phyloP scores from a whole-genome alignment of 2,888 invertebrate genomes.

The Tetramorium bicarinatum region DNA sequence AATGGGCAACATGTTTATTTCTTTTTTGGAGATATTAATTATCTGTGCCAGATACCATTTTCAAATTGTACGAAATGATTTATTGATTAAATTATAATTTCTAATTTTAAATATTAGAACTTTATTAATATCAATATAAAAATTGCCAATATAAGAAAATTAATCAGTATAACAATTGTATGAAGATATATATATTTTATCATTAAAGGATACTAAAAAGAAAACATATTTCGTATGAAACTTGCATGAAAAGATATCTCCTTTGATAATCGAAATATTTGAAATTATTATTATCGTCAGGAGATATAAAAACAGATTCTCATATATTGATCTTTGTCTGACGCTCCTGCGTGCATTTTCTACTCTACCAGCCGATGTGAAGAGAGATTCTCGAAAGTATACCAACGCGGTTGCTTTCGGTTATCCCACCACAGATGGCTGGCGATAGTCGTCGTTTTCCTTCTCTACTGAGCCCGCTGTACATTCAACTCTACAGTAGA shows the following conservation, averaged over 20 bases:
- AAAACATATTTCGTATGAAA: background rate
- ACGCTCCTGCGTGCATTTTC: background rate
- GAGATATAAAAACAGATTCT: constrained; percentile 5
- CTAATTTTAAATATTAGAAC: background rate
- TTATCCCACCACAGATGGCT: constrained; percentile 47
- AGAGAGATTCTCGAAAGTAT: background rate
- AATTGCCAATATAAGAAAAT: background rate
- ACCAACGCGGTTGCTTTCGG: background rate
- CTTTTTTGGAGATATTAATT: background rate
- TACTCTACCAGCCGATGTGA: constrained; percentile 9
- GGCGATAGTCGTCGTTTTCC: background rate
- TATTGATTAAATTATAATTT: background rate
- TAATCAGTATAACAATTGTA: background rate
- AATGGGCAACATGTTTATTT: background rate
- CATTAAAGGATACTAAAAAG: background rate
- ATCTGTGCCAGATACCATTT: background rate
- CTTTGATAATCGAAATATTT: background rate
- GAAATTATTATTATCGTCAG: background rate
- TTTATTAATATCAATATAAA: background rate
- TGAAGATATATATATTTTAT: background rate
- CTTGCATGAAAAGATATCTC: background rate
- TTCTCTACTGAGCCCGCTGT: constrained; percentile 12
- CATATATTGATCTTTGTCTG: background rate
- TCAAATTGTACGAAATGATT: background rate
- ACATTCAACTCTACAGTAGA: constrained; percentile 70